Conservation (phyloP, 1,140 invertebrate species). For the Frieseomelitta varia region DNA sequence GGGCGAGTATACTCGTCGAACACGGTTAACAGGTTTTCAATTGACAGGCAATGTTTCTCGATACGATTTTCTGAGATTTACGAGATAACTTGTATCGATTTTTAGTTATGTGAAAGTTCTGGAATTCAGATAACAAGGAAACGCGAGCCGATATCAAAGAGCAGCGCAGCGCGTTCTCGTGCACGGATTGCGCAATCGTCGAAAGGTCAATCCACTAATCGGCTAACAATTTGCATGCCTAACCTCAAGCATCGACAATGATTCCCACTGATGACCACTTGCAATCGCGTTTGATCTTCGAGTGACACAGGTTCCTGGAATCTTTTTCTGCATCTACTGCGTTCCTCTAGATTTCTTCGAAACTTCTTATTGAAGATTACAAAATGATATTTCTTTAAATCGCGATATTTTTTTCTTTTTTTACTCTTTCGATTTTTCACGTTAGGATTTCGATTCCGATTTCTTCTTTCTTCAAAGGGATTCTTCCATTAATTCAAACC, state of each 20-base stretch:
- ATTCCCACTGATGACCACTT: conserved; percentile 49
- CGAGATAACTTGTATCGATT: not conserved
- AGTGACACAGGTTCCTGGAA: not conserved
- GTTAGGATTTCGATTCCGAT: too few relatives aligned
- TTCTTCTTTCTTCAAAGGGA: not conserved
- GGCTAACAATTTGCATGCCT: conserved; percentile 51
- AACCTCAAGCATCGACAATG: conserved; percentile 13
- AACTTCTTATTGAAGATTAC: not conserved
- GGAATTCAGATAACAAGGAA: conserved; percentile 14
- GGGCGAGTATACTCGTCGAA: too few relatives aligned
- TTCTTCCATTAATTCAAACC: not conserved
- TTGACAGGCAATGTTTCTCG: not conserved
- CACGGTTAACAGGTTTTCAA: too few relatives aligned
- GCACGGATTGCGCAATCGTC: conserved; percentile 31
- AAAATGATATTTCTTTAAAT: not conserved
- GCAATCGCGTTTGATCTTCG: conserved; percentile 10
- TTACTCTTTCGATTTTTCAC: not conserved
- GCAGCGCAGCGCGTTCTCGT: not conserved
- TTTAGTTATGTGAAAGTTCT: not conserved
- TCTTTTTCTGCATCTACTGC: not conserved
- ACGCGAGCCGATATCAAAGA: conserved; percentile 2
- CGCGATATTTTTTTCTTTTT: too few relatives aligned
- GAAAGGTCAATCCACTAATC: conserved; percentile 53
- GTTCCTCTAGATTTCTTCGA: too few relatives aligned
- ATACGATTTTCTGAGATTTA: not conserved